These are phyloP conservation scores for Acanthosepion pharaonis DNA, from an alignment of 2,888 invertebrate genomes.

Conservation along the genomic window DNA sequence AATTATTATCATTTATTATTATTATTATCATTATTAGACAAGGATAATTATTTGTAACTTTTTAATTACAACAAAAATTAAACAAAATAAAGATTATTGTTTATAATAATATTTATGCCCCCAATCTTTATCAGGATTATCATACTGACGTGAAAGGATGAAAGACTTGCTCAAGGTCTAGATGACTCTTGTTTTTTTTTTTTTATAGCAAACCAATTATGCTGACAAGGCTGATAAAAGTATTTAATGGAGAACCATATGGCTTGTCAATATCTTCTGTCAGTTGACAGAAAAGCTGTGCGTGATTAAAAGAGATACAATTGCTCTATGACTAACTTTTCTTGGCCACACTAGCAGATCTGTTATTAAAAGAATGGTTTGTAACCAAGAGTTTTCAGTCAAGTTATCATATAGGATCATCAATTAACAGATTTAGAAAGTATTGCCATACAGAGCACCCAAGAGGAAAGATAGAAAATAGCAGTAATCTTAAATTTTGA, in stretches of 20 bases:
- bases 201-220: not conserved
- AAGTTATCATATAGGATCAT: not conserved
- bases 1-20: too few relatives aligned
- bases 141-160: not conserved
- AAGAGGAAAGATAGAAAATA: not conserved
- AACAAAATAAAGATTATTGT: not conserved
- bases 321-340: not conserved
- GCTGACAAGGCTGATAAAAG: not conserved
- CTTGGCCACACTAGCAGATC: not conserved
- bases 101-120: not conserved
- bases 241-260: not conserved
- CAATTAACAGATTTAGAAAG: not conserved
- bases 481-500: not conserved
- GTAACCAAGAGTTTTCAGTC: not conserved
- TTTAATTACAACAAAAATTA: not conserved
- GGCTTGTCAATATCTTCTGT: not conserved
- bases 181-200: not conserved
- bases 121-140: not conserved
- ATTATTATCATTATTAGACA: not conserved
- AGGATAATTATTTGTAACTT: not conserved
- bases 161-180: conserved; percentile 9
- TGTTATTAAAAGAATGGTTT: not conserved
- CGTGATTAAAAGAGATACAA: not conserved
- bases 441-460: not conserved
- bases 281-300: not conserved